Conservation (phyloP, 1,140 invertebrate genomes). For the Drosophila nikananu region DNA sequence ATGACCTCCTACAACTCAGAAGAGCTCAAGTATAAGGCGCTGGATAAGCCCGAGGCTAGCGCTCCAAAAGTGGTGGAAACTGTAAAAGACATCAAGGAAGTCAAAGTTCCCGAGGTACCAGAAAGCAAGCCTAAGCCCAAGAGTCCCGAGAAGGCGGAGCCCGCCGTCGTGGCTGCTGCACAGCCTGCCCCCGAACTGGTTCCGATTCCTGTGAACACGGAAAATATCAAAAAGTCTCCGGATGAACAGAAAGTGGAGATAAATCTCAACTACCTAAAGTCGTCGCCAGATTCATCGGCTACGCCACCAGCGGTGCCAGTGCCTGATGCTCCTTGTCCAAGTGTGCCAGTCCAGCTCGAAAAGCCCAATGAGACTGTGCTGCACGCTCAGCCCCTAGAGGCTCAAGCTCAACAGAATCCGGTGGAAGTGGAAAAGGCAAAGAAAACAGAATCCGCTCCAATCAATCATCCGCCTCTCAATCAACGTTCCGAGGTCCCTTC, state of each 20-base stretch:
- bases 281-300: constrained; percentile 20
- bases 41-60: constrained; percentile 8
- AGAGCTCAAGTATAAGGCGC: constrained; percentile 16
- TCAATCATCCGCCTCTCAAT: neutral
- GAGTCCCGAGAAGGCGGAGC: constrained; percentile 20
- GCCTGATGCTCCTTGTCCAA: neutral
- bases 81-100: constrained; percentile 16
- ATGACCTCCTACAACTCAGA: constrained; percentile 32
- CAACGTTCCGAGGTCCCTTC: constrained; percentile 3
- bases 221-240: neutral
- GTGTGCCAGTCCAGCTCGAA: constrained; percentile 6
- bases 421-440: constrained; percentile 12
- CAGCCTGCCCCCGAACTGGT: neutral
- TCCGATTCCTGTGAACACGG: neutral
- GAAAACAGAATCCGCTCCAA: constrained; percentile 5
- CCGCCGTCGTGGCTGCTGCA: neutral
- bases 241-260: constrained; percentile 23
- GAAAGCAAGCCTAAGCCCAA: constrained; percentile 28
- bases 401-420: neutral
- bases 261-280: constrained; percentile 30
- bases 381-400: neutral
- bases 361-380: constrained; percentile 2
- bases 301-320: neutral
- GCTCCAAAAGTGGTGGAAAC: constrained; percentile 10
- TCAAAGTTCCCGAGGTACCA: neutral